Conservation (phyloP, 1,140 invertebrate species). For the Cotesia chilonis region DNA sequence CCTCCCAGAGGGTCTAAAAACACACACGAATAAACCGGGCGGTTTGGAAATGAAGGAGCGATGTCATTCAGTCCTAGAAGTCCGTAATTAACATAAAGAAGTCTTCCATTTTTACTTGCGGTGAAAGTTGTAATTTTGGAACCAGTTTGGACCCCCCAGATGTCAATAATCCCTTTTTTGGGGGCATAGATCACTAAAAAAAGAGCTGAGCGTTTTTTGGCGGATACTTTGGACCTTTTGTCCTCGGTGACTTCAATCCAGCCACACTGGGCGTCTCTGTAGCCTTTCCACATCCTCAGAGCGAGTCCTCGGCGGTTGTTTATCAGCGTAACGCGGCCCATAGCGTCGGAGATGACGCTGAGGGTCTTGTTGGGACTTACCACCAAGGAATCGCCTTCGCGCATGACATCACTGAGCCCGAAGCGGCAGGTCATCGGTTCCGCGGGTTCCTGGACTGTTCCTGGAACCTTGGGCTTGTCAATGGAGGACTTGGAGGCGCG, state of each 20-base stretch:
- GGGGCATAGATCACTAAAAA: constrained; percentile 89
- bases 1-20: constrained; percentile 84
- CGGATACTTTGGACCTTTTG: constrained; percentile 45
- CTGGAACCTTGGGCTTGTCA: constrained; percentile 57
- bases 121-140: constrained; percentile 89
- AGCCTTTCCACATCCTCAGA: constrained; percentile 92
- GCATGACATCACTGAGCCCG: constrained; percentile 83
- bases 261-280: constrained; percentile 90
- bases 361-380: constrained; percentile 83
- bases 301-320: constrained; percentile 83
- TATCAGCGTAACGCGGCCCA: constrained; percentile 86
- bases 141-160: constrained; percentile 87
- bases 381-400: constrained; percentile 76
- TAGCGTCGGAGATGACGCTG: constrained; percentile 83
- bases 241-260: constrained; percentile 85
- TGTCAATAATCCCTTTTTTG: constrained; percentile 83
- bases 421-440: constrained; percentile 77
- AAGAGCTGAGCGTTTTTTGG: constrained; percentile 66
- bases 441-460: constrained; percentile 63
- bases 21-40: constrained; percentile 75
- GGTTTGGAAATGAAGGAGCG: constrained; percentile 61
- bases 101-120: constrained; percentile 82
- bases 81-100: constrained; percentile 82
- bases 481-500: constrained; percentile 54
- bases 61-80: constrained; percentile 74